Evolutionary conservation across 1,140 invertebrate species (phyloP).

Genomic region (Dendroctonus valens): DNA sequence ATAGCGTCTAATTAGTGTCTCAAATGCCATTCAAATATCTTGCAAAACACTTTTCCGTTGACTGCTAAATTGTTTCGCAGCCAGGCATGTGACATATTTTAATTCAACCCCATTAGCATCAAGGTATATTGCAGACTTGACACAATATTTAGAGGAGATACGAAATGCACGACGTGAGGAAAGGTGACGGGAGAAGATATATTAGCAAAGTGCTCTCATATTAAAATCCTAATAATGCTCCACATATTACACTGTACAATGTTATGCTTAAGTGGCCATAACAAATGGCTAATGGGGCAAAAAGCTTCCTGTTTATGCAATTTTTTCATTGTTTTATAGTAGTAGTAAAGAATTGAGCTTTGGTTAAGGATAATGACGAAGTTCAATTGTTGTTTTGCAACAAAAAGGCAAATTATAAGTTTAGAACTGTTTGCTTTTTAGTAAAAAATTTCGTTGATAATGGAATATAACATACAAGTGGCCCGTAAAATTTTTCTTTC

Average conservation of each 20-base stretch:
- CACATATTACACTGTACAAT: constrained; percentile 3
- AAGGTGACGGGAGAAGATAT: constrained; percentile 12
- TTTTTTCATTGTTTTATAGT: too few species aligned
- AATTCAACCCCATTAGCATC: constrained; percentile 8
- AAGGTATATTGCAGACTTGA: constrained; percentile 6
- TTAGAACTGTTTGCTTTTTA: too few species aligned
- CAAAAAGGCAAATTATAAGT: too few species aligned
- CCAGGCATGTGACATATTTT: constrained; percentile 8
- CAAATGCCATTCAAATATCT: constrained; percentile 1
- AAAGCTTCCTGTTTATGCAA: constrained; percentile 5
- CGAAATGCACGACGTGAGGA: constrained; percentile 3
- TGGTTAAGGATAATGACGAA: too few species aligned
- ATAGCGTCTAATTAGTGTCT: not conserved
- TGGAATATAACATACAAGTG: too few species aligned
- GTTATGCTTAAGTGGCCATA: constrained; percentile 4
- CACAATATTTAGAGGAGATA: constrained; percentile 10
- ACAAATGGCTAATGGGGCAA: constrained; percentile 7
- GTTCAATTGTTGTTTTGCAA: too few species aligned
- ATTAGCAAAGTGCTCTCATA: constrained; percentile 20
- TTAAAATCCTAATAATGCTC: constrained; percentile 17
- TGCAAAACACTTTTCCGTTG: too few species aligned
- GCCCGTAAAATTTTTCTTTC: too few species aligned
- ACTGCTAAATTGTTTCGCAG: not conserved
- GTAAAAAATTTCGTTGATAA: too few species aligned
- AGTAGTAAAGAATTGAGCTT: too few species aligned